phyloP scores from a whole-genome alignment of 2,797 vertebrate species.

The Phalanger gymnotis region DNA sequence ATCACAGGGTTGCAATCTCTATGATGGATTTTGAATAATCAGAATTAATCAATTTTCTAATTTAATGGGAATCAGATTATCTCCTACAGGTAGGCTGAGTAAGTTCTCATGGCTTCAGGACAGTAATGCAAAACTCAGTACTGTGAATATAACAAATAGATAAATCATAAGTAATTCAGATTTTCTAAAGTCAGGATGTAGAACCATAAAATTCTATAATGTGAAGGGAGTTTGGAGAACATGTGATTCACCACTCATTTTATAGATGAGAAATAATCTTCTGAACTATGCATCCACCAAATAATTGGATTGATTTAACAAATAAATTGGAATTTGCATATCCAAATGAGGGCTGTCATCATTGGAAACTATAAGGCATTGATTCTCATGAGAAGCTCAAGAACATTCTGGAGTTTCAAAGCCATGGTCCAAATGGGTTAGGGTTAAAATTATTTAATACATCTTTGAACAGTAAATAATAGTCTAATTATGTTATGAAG shows the following conservation, averaged over 20 bases:
- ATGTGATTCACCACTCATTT: neutral
- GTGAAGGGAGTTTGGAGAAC: neutral
- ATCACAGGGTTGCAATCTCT: neutral
- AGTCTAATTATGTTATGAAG: neutral
- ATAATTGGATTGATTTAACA: neutral
- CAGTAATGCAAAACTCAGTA: constrained; percentile 9
- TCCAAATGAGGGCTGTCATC: neutral
- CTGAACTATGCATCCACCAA: neutral
- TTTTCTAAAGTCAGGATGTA: neutral
- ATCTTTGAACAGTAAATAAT: neutral
- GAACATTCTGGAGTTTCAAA: neutral
- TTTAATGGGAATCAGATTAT: neutral
- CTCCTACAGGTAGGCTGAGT: neutral
- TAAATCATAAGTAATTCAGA: neutral
- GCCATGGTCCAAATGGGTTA: neutral
- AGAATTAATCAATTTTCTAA: constrained; percentile 4
- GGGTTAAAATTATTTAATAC: neutral
- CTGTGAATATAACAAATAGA: neutral
- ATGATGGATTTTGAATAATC: neutral
- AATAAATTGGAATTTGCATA: neutral
- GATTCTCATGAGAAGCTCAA: neutral
- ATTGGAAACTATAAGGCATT: neutral
- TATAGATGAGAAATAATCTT: neutral
- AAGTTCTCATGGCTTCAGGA: neutral
- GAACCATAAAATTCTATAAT: neutral